These are phyloP conservation scores for Perca flavescens DNA, from an alignment of 2,113 vertebrate genomes.

Conservation along the genomic window DNA sequence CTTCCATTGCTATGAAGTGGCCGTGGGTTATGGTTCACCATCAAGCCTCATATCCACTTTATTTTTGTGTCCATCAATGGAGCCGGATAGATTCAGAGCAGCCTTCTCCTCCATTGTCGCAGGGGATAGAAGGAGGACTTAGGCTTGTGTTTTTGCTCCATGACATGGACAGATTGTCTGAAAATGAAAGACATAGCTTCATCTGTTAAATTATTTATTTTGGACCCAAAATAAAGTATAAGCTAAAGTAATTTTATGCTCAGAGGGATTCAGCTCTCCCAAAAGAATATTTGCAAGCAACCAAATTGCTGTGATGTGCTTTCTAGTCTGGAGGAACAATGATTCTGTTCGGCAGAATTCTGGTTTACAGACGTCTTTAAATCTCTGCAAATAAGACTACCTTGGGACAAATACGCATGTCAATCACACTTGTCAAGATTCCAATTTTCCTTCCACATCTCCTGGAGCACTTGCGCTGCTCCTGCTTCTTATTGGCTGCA, in stretches of 20 bases:
- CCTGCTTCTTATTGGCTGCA: conserved; percentile 66
- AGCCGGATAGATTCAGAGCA: conserved; percentile 50
- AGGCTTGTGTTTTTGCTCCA: conserved; percentile 52
- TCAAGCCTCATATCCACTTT: conserved; percentile 72
- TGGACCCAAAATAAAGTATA: conserved; percentile 71
- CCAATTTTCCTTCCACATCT: conserved; percentile 79
- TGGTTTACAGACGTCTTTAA: conserved; percentile 76
- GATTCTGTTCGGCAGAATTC: conserved; percentile 67
- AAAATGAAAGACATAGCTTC: conserved; percentile 70
- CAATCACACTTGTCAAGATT: conserved; percentile 83
- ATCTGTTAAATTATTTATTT: conserved; percentile 81
- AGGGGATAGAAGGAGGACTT: conserved; percentile 37
- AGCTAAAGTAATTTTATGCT: conserved; percentile 71
- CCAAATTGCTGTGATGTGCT: conserved; percentile 65
- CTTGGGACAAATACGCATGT: conserved; percentile 75
- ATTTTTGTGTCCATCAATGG: conserved; percentile 73
- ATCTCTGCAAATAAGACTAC: conserved; percentile 80
- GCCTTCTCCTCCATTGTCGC: conserved; percentile 37
- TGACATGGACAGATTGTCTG: conserved; percentile 72
- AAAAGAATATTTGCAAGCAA: conserved; percentile 78
- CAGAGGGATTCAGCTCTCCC: conserved; percentile 74
- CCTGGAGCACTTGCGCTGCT: conserved; percentile 62
- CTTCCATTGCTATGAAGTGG: conserved; percentile 65
- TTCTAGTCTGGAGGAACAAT: conserved; percentile 75
- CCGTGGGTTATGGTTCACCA: conserved; percentile 68